These are phyloP conservation scores for Ichneumoninae sp. DNA, from an alignment of 2,888 invertebrate genomes.

Conservation along the genomic window DNA sequence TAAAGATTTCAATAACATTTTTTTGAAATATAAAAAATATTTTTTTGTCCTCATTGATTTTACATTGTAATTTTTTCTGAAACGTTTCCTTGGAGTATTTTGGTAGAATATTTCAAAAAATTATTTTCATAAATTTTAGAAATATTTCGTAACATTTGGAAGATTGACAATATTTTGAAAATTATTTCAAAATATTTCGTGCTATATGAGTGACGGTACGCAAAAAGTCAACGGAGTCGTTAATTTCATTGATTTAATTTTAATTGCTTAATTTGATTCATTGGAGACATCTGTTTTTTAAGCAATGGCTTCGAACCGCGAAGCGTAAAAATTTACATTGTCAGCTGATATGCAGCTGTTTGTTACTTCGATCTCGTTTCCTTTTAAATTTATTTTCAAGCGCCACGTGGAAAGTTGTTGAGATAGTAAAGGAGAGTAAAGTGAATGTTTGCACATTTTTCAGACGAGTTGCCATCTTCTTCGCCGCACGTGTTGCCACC, in stretches of 20 bases:
- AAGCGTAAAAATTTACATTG: background rate
- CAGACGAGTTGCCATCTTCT: conserved; percentile 84
- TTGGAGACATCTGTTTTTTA: background rate
- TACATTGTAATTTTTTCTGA: no score
- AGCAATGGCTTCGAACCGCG: background rate
- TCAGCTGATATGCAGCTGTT: background rate
- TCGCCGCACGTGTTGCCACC: conserved; percentile 83
- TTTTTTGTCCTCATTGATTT: no score
- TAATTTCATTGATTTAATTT: background rate
- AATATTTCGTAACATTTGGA: no score
- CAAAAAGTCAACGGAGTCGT: background rate
- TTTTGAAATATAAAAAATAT: no score
- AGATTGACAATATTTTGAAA: no score
- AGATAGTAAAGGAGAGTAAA: conserved; percentile 11
- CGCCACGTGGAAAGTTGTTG: background rate
- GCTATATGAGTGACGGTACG: background rate
- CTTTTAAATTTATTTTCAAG: background rate
- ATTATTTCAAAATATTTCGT: no score
- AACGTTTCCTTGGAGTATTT: background rate
- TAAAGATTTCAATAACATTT: no score
- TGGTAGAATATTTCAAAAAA: no score
- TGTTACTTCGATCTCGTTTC: background rate
- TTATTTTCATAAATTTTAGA: no score
- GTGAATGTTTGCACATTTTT: conserved; percentile 54
- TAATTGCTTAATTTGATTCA: background rate